These are phyloP conservation scores for Sialia sialis DNA, from an alignment of 2,113 vertebrate genomes.

Conservation along the genomic window DNA sequence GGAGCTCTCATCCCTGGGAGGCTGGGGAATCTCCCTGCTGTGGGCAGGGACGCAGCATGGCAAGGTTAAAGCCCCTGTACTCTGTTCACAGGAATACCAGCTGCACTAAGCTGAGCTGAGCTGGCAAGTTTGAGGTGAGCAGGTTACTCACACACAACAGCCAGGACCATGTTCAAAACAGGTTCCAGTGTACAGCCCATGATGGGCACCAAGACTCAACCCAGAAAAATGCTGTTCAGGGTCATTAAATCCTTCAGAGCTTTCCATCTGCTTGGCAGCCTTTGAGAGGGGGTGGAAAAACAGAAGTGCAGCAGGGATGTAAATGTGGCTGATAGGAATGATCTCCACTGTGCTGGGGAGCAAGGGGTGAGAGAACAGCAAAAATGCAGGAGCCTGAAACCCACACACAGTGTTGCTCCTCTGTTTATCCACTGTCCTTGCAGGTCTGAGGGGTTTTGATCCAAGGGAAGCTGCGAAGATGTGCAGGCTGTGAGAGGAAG, in stretches of 20 bases:
- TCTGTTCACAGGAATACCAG: accelerated
- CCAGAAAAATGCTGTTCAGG: not conserved
- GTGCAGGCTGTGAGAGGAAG: not conserved
- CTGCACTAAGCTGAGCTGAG: accelerated
- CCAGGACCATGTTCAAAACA: not conserved
- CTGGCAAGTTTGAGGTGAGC: not conserved
- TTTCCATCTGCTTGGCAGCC: not conserved
- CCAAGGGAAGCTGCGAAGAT: not conserved
- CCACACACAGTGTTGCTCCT: accelerated
- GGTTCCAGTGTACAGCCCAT: not conserved
- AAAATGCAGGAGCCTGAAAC: not conserved
- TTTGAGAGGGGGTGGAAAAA: not conserved
- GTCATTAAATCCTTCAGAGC: not conserved
- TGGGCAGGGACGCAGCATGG: not conserved
- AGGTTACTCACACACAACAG: accelerated
- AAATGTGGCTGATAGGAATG: not conserved
- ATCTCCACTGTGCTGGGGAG: not conserved
- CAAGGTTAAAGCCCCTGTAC: not conserved
- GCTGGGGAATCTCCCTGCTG: not conserved
- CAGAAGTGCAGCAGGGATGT: not conserved
- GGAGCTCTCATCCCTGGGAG: not conserved
- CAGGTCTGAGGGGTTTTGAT: not conserved
- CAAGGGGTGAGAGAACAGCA: not conserved
- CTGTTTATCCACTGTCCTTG: not conserved
- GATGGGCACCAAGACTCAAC: not conserved